Base-by-base conservation (phyloP, 2,888 invertebrate genomes). In the Lymantria monacha region DNA sequence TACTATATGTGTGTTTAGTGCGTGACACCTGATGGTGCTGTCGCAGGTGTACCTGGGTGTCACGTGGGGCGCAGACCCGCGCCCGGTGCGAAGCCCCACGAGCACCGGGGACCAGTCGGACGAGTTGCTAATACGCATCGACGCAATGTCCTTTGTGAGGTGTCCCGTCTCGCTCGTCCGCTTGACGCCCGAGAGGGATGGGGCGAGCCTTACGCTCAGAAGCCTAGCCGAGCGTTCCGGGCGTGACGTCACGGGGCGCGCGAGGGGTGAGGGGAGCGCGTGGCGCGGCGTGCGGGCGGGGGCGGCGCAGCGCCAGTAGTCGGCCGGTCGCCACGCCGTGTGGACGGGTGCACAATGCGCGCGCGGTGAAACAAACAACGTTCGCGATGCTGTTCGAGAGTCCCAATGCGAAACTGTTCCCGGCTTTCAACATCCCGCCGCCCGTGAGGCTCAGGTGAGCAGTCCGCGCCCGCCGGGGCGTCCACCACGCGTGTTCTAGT, bases 321-420 rank as follows among this genome's bases (percentile, higher is more conserved):
- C 87, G 83, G 85, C 86, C 82, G 81, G 80, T 79, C 77, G 85
- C 80, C 73, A 71, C 62, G 64, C 67, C 67, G 74, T 54, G 72
- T 74, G 80, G 77, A 83, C 83, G 79, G 63, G 70, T 77, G 69
- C 83, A 84, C 70, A 49, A 85, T 80, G 86, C 79, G 81, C 76
- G 78, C 79, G 76, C 86, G 81, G 85, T 87, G 84, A 85, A 86
- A 82, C 76, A 71, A 79, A 79, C 76, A 79, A 66, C 58, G 59
- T 72, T 77, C 84, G 84, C 85, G 83, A 95, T 95, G 95, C 90
- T 95, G 85, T 95, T 95, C 85, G 95, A 95, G 87, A 94, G 93
- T 92, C 94, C 94, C 78, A 93, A 93, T 78, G 94, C 94, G 85
- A 92, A 95, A 87, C 92, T 94, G 83, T 94, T 92, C 83, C 93